phyloP scores from a whole-genome alignment of 30 jellyfish, hydroid and myxozoan genomes.

The Cassiopea xamachana region DNA sequence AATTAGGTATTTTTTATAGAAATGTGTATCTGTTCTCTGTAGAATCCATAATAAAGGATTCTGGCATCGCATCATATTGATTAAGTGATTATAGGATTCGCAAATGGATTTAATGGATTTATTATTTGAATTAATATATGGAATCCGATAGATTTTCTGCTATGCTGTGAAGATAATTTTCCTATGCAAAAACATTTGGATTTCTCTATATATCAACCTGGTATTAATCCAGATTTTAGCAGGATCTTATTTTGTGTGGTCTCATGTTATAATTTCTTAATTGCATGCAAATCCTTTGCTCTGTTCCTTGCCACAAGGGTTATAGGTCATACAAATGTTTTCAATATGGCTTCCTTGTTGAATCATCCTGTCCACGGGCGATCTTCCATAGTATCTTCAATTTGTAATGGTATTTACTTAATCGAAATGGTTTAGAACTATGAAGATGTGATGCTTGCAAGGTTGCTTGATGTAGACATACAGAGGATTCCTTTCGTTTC shows the following conservation, averaged over 20 bases:
- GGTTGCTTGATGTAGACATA: slow-evolving; percentile 2
- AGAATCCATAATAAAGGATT: too few relatives aligned
- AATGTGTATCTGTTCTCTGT: too few relatives aligned
- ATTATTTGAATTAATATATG: too few relatives aligned
- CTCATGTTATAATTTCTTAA: slow-evolving; percentile 16
- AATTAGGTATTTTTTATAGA: too few relatives aligned
- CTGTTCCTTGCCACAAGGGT: slow-evolving; percentile 27
- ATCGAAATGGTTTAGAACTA: not conserved
- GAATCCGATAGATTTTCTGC: too few relatives aligned
- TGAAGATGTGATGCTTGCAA: not conserved
- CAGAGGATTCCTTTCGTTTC: not conserved
- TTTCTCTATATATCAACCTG: not conserved
- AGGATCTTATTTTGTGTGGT: slow-evolving; percentile 33
- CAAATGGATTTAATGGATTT: too few relatives aligned
- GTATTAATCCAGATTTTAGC: not conserved
- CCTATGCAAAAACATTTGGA: too few relatives aligned
- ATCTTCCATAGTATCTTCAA: not conserved
- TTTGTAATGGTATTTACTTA: not conserved
- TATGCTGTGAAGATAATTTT: too few relatives aligned
- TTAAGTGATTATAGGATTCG: too few relatives aligned
- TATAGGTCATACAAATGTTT: slow-evolving; percentile 52
- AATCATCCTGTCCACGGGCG: slow-evolving; percentile 1
- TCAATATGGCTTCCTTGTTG: slow-evolving; percentile 57
- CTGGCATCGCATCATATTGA: too few relatives aligned
- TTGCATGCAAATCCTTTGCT: slow-evolving; percentile 25